phyloP scores from a whole-genome alignment of 2,113 vertebrate genomes.

The Clarias macrocephalus region DNA sequence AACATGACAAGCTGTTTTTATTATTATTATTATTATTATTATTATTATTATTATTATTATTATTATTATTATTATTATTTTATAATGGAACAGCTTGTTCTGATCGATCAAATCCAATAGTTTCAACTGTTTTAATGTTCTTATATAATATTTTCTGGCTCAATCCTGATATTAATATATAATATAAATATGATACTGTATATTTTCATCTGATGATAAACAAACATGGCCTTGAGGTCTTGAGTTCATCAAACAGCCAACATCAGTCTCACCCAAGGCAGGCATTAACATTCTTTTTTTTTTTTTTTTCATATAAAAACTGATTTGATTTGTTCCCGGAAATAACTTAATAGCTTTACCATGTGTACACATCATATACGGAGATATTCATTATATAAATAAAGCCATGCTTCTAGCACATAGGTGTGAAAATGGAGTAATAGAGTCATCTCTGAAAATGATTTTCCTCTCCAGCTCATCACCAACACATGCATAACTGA shows the following conservation, averaged over 20 bases:
- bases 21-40: too few relatives aligned
- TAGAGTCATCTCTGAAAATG: not conserved
- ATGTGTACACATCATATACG: not conserved
- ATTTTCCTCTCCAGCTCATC: conserved; percentile 9
- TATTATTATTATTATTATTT: not conserved
- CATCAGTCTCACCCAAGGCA: not conserved
- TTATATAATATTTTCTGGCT: not conserved
- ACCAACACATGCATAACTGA: conserved; percentile 5
- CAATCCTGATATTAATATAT: too few relatives aligned
- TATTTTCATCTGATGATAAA: not conserved
- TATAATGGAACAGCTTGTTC: not conserved
- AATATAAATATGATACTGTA: too few relatives aligned
- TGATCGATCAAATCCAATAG: not conserved
- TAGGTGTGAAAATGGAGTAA: conserved; percentile 14
- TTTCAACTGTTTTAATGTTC: not conserved
- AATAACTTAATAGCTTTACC: not conserved
- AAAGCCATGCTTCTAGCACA: not conserved
- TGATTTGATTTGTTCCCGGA: not conserved
- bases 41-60: not conserved
- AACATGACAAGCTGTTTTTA: too few relatives aligned
- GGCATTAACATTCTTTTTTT: not conserved
- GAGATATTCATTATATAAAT: not conserved
- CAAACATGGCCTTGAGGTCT: not conserved
- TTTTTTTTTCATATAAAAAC: not conserved
- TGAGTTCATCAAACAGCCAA: not conserved